A percentile compares a stretch with the other conserved stretches of the same genome.
These are phyloP conservation scores for Hartigia nigra DNA, from an alignment of 2,888 invertebrate genomes.

Conservation along the genomic window DNA sequence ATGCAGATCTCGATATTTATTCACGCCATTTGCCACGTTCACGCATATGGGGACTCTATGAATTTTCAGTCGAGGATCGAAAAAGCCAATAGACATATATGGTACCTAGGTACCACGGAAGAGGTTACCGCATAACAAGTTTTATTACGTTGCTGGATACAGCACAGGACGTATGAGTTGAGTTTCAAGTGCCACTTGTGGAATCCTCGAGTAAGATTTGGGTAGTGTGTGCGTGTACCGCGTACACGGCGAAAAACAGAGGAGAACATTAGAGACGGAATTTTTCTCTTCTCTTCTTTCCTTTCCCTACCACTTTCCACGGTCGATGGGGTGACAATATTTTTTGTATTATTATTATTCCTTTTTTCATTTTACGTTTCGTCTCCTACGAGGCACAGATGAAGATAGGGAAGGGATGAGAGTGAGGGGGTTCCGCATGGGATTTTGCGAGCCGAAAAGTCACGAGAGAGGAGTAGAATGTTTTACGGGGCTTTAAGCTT, in stretches of 20 bases:
- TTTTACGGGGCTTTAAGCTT: neutral
- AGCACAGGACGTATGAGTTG: constrained; percentile 36
- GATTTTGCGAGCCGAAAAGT: neutral
- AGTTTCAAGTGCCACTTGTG: constrained; percentile 35
- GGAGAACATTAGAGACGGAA: neutral
- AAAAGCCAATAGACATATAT: neutral
- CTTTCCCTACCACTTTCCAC: neutral
- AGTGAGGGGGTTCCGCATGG: neutral
- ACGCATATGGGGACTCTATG: neutral
- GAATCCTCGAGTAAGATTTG: neutral
- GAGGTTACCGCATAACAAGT: constrained; percentile 30
- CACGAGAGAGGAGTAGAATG: neutral
- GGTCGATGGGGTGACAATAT: neutral
- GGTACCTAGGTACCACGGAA: neutral
- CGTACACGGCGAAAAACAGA: neutral
- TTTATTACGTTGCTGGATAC: constrained; percentile 28
- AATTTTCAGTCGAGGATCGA: neutral
- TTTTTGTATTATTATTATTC: neutral
- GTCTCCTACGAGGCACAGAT: neutral
- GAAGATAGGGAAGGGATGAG: too few relatives aligned
- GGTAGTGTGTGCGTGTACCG: neutral
- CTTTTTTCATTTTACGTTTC: neutral
- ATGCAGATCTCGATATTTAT: neutral
- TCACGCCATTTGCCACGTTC: neutral
- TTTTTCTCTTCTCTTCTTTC: neutral